phyloP scores from a whole-genome alignment of 2,888 invertebrate species.

The Cyclophora punctaria region DNA sequence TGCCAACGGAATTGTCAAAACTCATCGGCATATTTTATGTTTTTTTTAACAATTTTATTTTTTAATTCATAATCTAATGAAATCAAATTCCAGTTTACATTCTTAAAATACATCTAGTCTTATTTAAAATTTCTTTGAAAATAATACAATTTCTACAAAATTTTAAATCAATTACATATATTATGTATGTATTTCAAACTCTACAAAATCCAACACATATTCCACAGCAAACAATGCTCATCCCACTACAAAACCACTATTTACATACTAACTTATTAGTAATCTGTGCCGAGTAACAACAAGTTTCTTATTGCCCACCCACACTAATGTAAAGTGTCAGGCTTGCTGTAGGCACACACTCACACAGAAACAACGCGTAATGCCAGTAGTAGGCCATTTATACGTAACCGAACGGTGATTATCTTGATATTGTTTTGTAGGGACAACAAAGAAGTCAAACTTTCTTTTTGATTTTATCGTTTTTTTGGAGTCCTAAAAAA shows the following conservation, averaged over 20 bases:
- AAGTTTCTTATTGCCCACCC: slow-evolving; percentile 14
- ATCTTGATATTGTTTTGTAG: slow-evolving; percentile 62
- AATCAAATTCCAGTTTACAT: too few relatives aligned
- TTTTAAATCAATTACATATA: too few relatives aligned
- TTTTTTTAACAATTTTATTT: too few relatives aligned
- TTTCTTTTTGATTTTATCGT: too few relatives aligned
- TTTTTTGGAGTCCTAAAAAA: too few relatives aligned
- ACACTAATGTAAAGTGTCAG: slow-evolving; percentile 13
- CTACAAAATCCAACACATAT: not conserved
- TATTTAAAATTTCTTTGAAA: too few relatives aligned
- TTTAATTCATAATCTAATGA: too few relatives aligned
- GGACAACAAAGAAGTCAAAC: slow-evolving; percentile 30
- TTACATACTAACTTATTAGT: not conserved
- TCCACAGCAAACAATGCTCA: not conserved
- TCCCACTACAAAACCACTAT: not conserved
- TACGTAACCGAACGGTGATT: slow-evolving; percentile 71
- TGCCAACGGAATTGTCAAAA: too few relatives aligned
- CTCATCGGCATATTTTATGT: too few relatives aligned
- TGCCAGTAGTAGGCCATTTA: slow-evolving; percentile 66
- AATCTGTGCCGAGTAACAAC: slow-evolving; percentile 9
- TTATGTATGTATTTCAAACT: not conserved
- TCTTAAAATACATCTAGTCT: too few relatives aligned
- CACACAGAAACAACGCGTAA: slow-evolving; percentile 56
- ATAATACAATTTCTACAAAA: too few relatives aligned
- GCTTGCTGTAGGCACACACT: slow-evolving; percentile 16